A percentile compares a stretch with the other conserved stretches of the same genome.
These are phyloP conservation scores for Anser cygnoides DNA, from an alignment of 2,113 vertebrate genomes.

Conservation along the genomic window DNA sequence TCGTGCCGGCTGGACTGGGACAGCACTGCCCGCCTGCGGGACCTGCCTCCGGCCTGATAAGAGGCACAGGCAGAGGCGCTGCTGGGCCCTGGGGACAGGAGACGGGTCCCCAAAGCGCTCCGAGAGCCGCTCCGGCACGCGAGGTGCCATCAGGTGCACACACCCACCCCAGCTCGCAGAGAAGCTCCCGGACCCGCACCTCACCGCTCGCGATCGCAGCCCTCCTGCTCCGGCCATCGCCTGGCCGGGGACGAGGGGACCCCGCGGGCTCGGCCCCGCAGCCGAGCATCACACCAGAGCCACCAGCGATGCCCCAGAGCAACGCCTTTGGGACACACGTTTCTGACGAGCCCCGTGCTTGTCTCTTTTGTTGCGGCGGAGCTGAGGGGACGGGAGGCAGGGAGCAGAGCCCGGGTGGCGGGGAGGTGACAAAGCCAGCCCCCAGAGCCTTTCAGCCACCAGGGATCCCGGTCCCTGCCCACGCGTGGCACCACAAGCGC, in stretches of 20 bases:
- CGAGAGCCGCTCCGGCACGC: background rate
- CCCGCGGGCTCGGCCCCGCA: no score
- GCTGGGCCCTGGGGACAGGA: background rate
- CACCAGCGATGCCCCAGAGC: background rate
- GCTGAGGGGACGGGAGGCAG: no score
- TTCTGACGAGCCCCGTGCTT: no score
- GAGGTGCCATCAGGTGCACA: background rate
- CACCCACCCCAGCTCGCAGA: background rate
- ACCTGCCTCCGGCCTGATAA: background rate
- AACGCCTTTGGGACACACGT: background rate
- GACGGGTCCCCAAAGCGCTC: accelerated
- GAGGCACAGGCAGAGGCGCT: background rate
- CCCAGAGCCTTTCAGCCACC: no score
- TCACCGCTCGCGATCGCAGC: no score
- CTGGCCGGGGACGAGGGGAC: no score
- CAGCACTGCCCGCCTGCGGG: background rate
- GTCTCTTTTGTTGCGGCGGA: no score
- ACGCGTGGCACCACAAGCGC: background rate
- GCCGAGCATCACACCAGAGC: background rate
- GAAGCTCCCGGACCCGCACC: background rate
- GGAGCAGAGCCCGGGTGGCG: no score
- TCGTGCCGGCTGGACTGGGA: accelerated
- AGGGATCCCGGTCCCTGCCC: no score
- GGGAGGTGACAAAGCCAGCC: no score
- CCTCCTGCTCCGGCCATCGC: no score